These are phyloP conservation scores for Mastigias papua DNA, from an alignment of 30 jellyfish, hydroid and myxozoan species.

Conservation along the genomic window DNA sequence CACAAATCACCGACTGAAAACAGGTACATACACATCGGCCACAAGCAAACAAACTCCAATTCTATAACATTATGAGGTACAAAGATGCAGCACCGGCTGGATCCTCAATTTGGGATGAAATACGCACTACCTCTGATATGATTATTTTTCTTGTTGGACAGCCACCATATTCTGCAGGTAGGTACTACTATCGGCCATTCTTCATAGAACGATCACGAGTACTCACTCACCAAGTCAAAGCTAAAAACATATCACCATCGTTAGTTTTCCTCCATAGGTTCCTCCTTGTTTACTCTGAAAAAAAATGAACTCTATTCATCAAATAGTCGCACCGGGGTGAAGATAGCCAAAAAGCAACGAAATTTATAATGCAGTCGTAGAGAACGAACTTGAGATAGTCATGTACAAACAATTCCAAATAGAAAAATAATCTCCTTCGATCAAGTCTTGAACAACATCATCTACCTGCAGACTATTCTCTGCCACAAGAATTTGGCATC, in stretches of 20 bases:
- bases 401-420: no score
- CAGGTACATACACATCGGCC: neutral
- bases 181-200: neutral
- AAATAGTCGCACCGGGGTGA: no score
- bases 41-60: no score
- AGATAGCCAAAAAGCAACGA: no score
- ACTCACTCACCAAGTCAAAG: neutral
- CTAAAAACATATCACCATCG: neutral
- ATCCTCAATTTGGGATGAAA: neutral
- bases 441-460: no score
- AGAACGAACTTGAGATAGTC: no score
- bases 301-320: no score
- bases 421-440: no score
- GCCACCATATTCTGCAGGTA: neutral
- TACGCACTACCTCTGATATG: neutral
- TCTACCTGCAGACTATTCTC: no score
- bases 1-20: neutral
- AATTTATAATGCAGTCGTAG: no score
- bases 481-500: no score
- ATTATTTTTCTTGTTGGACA: neutral
- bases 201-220: neutral
- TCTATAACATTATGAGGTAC: no score
- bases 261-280: conserved; percentile 85
- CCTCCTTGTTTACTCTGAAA: conserved; percentile 73
- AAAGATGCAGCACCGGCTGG: neutral